Evolutionary conservation across 2,797 vertebrate species (phyloP).

Genomic region (Champsocephalus esox): DNA sequence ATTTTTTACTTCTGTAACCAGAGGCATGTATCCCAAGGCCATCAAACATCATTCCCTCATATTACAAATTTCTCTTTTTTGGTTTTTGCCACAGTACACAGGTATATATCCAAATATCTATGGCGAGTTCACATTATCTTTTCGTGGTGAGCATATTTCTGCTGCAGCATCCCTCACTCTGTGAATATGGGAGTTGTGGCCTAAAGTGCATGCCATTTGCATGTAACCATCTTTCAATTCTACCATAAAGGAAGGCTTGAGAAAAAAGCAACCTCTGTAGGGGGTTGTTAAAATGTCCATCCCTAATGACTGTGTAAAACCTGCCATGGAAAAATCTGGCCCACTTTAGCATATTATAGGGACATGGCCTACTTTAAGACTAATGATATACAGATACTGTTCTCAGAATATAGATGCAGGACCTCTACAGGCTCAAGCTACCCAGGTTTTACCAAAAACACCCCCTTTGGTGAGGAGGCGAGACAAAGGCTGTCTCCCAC

Average conservation of each 20-base stretch:
- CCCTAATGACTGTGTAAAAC: slow-evolving; percentile 24
- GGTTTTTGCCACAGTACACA: slow-evolving; percentile 8
- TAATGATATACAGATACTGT: background rate
- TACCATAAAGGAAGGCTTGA: background rate
- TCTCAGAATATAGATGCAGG: background rate
- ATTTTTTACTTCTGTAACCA: background rate
- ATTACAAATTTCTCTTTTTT: background rate
- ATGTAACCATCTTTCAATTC: background rate
- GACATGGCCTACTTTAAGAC: slow-evolving; percentile 37
- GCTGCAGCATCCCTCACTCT: background rate
- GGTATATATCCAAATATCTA: slow-evolving; percentile 8
- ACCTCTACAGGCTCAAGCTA: slow-evolving; percentile 8
- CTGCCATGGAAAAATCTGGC: slow-evolving; percentile 29
- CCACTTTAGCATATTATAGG: slow-evolving; percentile 35
- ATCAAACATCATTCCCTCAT: slow-evolving; percentile 13
- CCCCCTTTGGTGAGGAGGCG: slow-evolving; percentile 41
- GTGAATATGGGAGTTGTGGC: background rate
- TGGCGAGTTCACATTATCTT: slow-evolving; percentile 8
- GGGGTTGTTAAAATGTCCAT: slow-evolving; percentile 9
- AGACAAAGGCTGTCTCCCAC: slow-evolving; percentile 84
- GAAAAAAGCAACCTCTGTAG: background rate
- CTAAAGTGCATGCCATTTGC: background rate
- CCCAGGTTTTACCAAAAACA: background rate
- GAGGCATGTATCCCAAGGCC: slow-evolving; percentile 14
- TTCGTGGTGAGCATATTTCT: background rate